Base-by-base conservation (phyloP, 1,140 invertebrate genomes). In the Lordiphosa mommai region DNA sequence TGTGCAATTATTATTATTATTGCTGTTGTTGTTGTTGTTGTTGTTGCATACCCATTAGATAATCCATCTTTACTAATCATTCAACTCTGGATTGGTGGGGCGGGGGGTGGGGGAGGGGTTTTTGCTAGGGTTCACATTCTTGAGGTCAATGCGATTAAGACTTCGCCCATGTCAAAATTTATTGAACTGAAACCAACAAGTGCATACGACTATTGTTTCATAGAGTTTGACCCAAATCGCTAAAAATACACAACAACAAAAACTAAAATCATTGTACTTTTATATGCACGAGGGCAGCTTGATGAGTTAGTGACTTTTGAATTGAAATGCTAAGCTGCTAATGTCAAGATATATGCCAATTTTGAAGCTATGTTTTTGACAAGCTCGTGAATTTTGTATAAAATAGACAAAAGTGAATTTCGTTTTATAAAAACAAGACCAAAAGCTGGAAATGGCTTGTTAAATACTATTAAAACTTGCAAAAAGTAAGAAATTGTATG, bases 171-270 rank as follows among this genome's bases (percentile, higher is more conserved):
- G 49, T 14, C 40, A 40, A 57, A 46, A 48, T 40, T 53, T 55
- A 41, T 64, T 40, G 49, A 57, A 61, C 61, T 27, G 38, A 59
- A 48, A 32, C 52, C 55, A 53, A 36, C 71, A 82, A 67, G 71
- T 82, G 71, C 71, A 71, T 32, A 32, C 14, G 34, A 38, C 74
- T 48, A 82, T 82, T 82, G 76, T 82, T 58, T 53, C 9, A 44
- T 46, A 37, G 51, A 16, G 63, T 43, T 68, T 82, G 77, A 82
- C 77, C 77, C 56, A 84, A 82, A 82, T 85, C 43, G 34, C 13
- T 30, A 41, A 60, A 69, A 73, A 61, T n/a, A 63, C 49, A 27
- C 23, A 27, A 13, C 40, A 12, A 23, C 27, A 43, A 43, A n/a
- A 13, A 43, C 30, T 16, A 29, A 32, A 46, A 30, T 13, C 29